These are phyloP conservation scores for Macrocentrus cingulum DNA, from an alignment of 1,140 invertebrate genomes.

Conservation along the genomic window DNA sequence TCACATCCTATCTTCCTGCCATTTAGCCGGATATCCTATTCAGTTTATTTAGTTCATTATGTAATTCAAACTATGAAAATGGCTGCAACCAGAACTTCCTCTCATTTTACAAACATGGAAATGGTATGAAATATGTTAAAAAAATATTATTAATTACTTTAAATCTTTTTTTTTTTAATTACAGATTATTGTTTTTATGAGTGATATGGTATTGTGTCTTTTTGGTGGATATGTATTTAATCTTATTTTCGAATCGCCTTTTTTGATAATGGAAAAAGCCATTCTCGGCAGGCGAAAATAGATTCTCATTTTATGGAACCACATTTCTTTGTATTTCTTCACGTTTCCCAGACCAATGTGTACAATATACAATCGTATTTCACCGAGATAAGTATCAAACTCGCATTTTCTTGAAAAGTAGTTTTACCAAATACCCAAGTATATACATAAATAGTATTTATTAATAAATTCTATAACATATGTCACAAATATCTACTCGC, in stretches of 20 bases:
- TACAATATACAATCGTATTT: no score
- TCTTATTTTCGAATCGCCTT: not conserved
- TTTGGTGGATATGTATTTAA: not conserved
- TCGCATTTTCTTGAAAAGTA: no score
- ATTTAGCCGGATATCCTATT: conserved; percentile 62
- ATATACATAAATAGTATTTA: no score
- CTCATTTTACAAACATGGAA: conserved; percentile 18
- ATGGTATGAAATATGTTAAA: conserved; percentile 21
- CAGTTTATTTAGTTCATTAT: conserved; percentile 62
- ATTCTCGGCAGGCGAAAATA: no score
- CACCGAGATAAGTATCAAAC: no score
- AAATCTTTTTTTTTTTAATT: not conserved
- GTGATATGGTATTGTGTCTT: not conserved
- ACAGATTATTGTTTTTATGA: not conserved
- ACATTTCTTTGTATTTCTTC: no score
- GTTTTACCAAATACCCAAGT: no score
- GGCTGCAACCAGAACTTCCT: not conserved
- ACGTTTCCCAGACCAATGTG: no score
- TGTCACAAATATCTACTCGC: no score
- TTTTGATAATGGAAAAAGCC: conserved; percentile 5
- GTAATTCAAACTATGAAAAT: conserved; percentile 25
- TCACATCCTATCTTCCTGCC: conserved; percentile 61
- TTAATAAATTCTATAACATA: no score
- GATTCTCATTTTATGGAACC: no score
- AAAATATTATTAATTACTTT: not conserved